These are phyloP conservation scores for Polylopha cassiicola DNA, from an alignment of 2,888 invertebrate genomes.

Conservation along the genomic window DNA sequence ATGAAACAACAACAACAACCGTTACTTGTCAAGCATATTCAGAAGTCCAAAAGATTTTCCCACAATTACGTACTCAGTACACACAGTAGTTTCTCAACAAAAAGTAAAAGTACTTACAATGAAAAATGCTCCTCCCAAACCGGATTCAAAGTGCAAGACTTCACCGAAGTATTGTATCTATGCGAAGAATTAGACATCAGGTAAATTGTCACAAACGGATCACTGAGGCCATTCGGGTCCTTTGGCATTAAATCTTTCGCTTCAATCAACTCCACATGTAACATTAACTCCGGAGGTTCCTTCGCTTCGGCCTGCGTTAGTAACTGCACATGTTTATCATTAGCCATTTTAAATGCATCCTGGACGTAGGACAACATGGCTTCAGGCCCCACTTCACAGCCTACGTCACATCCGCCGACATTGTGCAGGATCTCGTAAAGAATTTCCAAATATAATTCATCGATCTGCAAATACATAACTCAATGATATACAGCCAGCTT, in stretches of 20 bases:
- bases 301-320: constrained; percentile 84
- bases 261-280: constrained; percentile 91
- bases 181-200: constrained; percentile 86
- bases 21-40: too few relatives aligned
- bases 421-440: constrained; percentile 90
- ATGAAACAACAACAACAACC: too few relatives aligned
- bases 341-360: constrained; percentile 86
- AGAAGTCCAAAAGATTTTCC: too few relatives aligned
- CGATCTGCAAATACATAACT: constrained; percentile 78
- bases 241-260: constrained; percentile 90
- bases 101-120: constrained; percentile 80
- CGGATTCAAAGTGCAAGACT: constrained; percentile 92
- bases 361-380: constrained; percentile 85
- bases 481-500: too few relatives aligned
- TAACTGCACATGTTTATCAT: constrained; percentile 84
- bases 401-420: constrained; percentile 88
- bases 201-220: constrained; percentile 97
- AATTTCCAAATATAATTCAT: constrained; percentile 90
- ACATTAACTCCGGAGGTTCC: constrained; percentile 88
- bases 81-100: too few relatives aligned
- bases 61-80: too few relatives aligned
- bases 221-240: constrained; percentile 95
- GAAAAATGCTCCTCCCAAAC: constrained; percentile 98
- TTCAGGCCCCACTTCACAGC: constrained; percentile 82
- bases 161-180: constrained; percentile 94